Evolutionary conservation across 2,113 vertebrate species (phyloP).

Genomic region (Solenodon paradoxus): DNA sequence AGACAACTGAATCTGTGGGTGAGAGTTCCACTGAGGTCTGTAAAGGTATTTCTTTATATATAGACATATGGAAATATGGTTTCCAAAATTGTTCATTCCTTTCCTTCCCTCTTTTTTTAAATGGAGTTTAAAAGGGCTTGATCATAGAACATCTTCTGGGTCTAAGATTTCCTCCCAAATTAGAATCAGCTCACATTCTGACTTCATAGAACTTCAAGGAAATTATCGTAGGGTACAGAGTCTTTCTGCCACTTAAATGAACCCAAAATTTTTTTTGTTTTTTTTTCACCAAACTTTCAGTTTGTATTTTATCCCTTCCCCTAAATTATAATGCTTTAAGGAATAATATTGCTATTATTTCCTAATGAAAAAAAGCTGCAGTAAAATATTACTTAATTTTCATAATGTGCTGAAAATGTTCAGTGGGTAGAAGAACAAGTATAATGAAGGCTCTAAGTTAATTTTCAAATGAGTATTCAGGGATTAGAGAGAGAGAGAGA

Average conservation of each 20-base stretch:
- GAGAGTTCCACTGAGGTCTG: not conserved
- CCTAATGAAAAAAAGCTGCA: not conserved
- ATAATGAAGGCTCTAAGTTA: slow-evolving; percentile 8
- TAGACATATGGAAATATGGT: no score
- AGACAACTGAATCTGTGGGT: not conserved
- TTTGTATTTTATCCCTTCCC: not conserved
- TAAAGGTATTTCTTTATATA: not conserved
- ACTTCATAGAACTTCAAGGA: not conserved
- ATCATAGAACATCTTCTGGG: not conserved
- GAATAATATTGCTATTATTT: not conserved
- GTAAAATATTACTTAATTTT: slow-evolving; percentile 54
- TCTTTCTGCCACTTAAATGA: not conserved
- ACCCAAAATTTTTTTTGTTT: not conserved
- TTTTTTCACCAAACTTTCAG: not conserved
- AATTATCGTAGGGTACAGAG: not conserved
- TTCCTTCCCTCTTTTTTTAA: not conserved
- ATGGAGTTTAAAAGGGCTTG: not conserved
- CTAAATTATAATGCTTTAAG: not conserved
- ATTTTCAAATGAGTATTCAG: slow-evolving; percentile 26
- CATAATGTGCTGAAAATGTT: not conserved
- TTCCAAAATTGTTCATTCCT: no score
- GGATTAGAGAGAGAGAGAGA: not conserved
- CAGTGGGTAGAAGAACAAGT: not conserved
- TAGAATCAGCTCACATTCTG: not conserved
- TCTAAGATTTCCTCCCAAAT: not conserved